These are phyloP conservation scores for Buceros bicornis DNA, from an alignment of 2,797 vertebrate genomes.

Conservation along the genomic window DNA sequence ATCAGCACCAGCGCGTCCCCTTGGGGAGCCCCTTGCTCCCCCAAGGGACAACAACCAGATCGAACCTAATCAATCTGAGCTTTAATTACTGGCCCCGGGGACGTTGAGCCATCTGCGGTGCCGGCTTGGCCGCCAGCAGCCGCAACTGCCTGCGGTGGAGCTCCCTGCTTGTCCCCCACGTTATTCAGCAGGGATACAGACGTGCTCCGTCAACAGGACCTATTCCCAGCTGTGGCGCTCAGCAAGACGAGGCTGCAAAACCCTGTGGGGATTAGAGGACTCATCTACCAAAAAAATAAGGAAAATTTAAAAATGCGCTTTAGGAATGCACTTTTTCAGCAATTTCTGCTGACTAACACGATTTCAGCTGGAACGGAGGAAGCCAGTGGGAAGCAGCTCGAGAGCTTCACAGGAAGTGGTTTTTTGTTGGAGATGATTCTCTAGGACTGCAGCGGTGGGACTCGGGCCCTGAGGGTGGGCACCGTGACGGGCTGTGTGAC, in stretches of 20 bases:
- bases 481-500: rapidly evolving
- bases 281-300: background rate
- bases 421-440: background rate
- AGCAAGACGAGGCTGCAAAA: background rate
- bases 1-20: rapidly evolving
- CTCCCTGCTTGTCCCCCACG: background rate
- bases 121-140: background rate
- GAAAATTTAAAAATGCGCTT: background rate
- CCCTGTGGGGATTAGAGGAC: background rate
- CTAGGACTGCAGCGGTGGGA: rapidly evolving
- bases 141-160: background rate
- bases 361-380: background rate
- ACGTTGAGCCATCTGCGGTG: background rate
- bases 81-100: constrained; percentile 38
- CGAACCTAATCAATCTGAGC: constrained; percentile 36
- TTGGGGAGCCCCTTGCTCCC: background rate
- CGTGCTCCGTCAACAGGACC: background rate
- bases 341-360: background rate
- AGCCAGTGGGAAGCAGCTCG: rapidly evolving
- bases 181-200: background rate
- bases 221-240: rapidly evolving
- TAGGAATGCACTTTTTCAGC: background rate
- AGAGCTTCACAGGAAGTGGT: rapidly evolving
- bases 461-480: background rate
- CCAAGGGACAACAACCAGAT: background rate